phyloP scores from a whole-genome alignment of 2,797 vertebrate genomes.

The Poliocrania exsul region DNA sequence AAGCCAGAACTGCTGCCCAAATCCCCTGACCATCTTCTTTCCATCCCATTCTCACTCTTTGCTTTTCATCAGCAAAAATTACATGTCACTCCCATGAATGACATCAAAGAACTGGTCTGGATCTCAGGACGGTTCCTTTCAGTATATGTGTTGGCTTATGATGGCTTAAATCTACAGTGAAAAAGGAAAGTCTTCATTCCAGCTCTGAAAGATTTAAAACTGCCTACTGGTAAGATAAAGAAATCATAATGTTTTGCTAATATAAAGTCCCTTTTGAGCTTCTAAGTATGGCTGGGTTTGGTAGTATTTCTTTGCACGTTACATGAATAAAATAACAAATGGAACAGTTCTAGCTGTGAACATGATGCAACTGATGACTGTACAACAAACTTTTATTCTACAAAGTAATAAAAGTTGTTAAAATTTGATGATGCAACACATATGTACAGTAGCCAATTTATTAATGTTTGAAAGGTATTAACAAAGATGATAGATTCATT shows the following conservation, averaged over 20 bases:
- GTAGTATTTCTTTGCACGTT: neutral
- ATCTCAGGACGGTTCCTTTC: neutral
- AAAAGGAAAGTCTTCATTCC: neutral
- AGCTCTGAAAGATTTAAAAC: neutral
- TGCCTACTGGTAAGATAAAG: neutral
- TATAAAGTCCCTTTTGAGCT: neutral
- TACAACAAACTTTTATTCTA: constrained; percentile 43
- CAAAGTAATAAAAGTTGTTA: neutral
- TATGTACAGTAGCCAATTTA: constrained; percentile 57
- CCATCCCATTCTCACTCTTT: neutral
- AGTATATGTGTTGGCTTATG: neutral
- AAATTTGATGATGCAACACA: constrained; percentile 32
- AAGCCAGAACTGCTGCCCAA: neutral
- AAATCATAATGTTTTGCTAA: neutral
- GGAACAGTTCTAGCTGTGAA: neutral
- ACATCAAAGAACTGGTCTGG: neutral
- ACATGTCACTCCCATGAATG: neutral
- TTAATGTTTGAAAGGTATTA: constrained; percentile 27
- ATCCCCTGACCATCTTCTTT: neutral
- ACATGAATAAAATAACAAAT: constrained; percentile 9
- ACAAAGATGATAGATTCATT: neutral
- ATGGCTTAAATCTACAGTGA: neutral
- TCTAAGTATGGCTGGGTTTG: neutral
- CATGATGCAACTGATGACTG: constrained; percentile 15
- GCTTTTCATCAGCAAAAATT: neutral